Evolutionary conservation across 2,113 vertebrate species (phyloP).

Genomic region (Meriones unguiculatus): DNA sequence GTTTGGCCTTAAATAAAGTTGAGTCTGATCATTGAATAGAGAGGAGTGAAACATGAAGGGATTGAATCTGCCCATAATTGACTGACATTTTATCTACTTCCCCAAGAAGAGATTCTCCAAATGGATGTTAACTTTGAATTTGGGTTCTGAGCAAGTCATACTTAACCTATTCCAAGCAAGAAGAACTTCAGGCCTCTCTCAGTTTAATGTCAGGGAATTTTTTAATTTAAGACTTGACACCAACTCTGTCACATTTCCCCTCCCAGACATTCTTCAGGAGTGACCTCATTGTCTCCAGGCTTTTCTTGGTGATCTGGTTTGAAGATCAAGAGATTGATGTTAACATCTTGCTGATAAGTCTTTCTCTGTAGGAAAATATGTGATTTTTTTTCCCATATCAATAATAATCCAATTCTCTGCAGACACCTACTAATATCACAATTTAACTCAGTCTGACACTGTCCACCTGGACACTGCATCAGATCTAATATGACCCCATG

Average conservation of each 20-base stretch:
- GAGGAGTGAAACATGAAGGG: neutral
- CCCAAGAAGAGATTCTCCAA: neutral
- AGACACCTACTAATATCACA: neutral
- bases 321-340: neutral
- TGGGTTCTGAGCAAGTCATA: neutral
- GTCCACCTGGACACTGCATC: neutral
- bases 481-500: neutral
- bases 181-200: neutral
- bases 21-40: neutral
- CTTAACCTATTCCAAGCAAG: neutral
- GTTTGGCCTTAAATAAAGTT: neutral
- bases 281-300: neutral
- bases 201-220: constrained; percentile 1
- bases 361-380: neutral
- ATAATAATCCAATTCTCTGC: neutral
- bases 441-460: neutral
- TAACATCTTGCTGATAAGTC: neutral
- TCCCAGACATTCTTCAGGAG: neutral
- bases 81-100: neutral
- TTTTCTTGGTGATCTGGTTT: neutral
- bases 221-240: constrained; percentile 31
- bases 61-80: neutral
- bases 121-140: neutral
- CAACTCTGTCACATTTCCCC: neutral
- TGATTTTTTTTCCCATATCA: neutral